Evolutionary conservation across 2,113 vertebrate genomes (phyloP).

Genomic region (Eurypyga helias): DNA sequence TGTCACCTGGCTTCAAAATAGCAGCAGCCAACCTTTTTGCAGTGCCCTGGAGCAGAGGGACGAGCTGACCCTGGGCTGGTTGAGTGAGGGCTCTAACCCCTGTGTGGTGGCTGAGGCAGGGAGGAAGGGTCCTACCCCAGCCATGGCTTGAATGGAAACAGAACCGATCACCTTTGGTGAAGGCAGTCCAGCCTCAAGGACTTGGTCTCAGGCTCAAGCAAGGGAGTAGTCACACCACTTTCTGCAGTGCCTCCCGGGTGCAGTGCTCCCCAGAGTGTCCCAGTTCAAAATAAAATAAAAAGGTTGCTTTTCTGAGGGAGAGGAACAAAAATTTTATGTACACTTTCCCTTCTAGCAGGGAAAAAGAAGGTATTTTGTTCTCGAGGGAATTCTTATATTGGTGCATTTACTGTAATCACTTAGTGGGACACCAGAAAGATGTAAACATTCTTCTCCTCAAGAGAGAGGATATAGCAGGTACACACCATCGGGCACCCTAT

Average conservation of each 20-base stretch:
- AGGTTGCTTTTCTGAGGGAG: not conserved
- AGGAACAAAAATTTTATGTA: not conserved
- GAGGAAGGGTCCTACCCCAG: not conserved
- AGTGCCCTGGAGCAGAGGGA: not conserved
- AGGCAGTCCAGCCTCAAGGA: not conserved
- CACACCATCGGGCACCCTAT: too few relatives aligned
- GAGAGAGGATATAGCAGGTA: too few relatives aligned
- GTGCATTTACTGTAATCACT: not conserved
- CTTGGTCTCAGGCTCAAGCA: not conserved
- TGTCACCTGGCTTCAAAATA: not conserved
- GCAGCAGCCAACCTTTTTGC: not conserved
- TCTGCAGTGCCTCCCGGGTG: not conserved
- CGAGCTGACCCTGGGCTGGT: not conserved
- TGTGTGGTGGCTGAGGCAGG: accelerated
- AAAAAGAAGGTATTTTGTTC: not conserved
- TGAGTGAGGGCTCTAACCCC: not conserved
- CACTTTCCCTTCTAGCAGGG: not conserved
- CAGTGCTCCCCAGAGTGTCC: accelerated
- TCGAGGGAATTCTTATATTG: accelerated
- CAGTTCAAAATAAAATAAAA: not conserved
- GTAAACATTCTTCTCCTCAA: too few relatives aligned
- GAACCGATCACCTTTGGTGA: not conserved
- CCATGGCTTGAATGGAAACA: not conserved
- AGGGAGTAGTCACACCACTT: not conserved
- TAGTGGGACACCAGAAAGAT: not conserved